Evolutionary conservation across 2,113 vertebrate genomes (phyloP).

Genomic region (Vulpes ferrilata): DNA sequence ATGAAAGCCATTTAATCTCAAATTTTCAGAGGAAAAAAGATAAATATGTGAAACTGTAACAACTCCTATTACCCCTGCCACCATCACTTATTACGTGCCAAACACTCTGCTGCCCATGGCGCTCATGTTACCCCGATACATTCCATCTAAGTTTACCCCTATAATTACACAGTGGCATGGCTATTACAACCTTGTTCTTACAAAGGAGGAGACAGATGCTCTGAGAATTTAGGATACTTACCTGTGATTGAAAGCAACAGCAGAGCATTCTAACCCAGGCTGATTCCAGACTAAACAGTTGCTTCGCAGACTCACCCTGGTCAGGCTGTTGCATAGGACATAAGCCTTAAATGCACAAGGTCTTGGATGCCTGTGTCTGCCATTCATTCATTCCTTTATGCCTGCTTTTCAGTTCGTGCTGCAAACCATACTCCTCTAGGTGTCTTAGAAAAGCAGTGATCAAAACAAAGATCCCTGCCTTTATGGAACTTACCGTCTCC

Average conservation of each 20-base stretch:
- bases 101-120: background rate
- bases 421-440: background rate
- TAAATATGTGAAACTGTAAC: background rate
- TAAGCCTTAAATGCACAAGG: background rate
- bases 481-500: background rate
- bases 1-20: background rate
- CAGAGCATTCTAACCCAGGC: background rate
- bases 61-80: background rate
- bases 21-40: background rate
- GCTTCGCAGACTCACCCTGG: background rate
- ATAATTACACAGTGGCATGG: background rate
- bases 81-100: background rate
- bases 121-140: too few relatives aligned
- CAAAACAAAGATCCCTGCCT: background rate
- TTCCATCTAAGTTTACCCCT: background rate
- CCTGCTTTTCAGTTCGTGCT: background rate
- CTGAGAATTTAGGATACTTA: background rate
- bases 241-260: background rate
- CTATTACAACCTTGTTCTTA: background rate
- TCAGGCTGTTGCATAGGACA: background rate
- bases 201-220: background rate
- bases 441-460: background rate
- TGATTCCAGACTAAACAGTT: background rate
- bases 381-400: background rate
- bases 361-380: background rate